Conservation (phyloP, 2,797 vertebrate genomes). For the Gadopsis bispinosus region DNA sequence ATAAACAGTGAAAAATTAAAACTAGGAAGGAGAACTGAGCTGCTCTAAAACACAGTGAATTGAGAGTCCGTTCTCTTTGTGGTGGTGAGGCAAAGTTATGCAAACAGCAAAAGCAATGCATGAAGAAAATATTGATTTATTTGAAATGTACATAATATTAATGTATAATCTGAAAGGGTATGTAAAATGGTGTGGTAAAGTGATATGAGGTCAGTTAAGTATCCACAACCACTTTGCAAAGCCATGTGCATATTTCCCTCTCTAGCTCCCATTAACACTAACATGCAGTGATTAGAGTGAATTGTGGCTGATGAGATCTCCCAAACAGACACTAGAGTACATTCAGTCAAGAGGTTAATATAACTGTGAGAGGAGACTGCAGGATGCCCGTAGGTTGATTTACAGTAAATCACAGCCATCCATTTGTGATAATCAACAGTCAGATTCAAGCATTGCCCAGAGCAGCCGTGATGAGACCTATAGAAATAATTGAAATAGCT, state of each 20-base stretch:
- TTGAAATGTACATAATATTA: constrained; percentile 40
- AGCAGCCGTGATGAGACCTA: constrained; percentile 41
- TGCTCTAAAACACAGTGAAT: not conserved
- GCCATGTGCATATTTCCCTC: constrained; percentile 47
- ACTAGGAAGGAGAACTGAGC: not conserved
- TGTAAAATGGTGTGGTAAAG: constrained; percentile 38
- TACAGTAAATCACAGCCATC: constrained; percentile 59
- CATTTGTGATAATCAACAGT: constrained; percentile 62
- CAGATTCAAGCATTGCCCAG: constrained; percentile 34
- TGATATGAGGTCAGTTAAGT: constrained; percentile 55
- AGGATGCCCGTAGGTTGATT: constrained; percentile 49
- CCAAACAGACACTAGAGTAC: constrained; percentile 28
- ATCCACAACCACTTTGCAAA: constrained; percentile 50
- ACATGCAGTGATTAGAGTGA: constrained; percentile 67
- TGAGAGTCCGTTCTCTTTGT: constrained; percentile 24
- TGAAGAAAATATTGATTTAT: constrained; percentile 16
- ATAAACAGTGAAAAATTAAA: not conserved
- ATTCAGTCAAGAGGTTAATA: constrained; percentile 57
- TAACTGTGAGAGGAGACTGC: constrained; percentile 40
- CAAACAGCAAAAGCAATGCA: constrained; percentile 2
- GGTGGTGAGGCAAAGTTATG: constrained; percentile 28
- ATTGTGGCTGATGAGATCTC: constrained; percentile 62
- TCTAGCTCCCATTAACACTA: constrained; percentile 61
- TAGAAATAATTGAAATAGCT: constrained; percentile 51
- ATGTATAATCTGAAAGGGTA: constrained; percentile 25